Conservation (phyloP, 2,797 vertebrate genomes). For the Anniella stebbinsi region DNA sequence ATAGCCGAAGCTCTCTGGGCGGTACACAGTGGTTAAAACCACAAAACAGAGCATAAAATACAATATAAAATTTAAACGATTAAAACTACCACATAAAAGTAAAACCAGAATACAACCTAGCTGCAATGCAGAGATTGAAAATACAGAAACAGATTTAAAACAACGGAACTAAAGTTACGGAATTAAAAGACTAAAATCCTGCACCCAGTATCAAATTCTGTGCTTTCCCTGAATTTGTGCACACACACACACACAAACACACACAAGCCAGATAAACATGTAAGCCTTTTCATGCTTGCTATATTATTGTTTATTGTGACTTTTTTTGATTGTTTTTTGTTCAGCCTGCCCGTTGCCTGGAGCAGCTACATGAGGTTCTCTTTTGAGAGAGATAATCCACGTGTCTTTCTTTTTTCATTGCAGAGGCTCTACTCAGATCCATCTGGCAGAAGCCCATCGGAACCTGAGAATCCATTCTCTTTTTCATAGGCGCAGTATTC, state of each 20-base stretch:
- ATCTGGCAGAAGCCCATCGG: constrained; percentile 52
- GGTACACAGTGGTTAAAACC: no score
- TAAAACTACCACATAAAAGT: no score
- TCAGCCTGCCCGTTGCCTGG: no score
- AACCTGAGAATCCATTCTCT: constrained; percentile 59
- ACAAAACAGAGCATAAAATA: no score
- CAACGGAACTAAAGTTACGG: no score
- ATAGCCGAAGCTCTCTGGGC: no score
- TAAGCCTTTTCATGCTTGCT: not conserved
- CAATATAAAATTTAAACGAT: no score
- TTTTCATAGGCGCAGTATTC: constrained; percentile 8
- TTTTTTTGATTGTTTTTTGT: not conserved
- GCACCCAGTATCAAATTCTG: not conserved
- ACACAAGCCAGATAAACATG: not conserved
- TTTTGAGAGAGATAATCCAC: not conserved
- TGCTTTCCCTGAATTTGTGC: no score
- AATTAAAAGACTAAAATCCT: not conserved
- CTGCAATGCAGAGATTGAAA: no score
- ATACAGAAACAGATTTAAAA: no score
- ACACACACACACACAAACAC: no score
- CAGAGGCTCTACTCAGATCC: constrained; percentile 63
- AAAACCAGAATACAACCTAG: no score
- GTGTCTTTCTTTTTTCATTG: constrained; percentile 64
- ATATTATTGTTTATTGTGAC: not conserved
- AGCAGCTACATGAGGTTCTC: accelerated